phyloP scores from a whole-genome alignment of 2,888 invertebrate species.

The Thereva nobilitata region DNA sequence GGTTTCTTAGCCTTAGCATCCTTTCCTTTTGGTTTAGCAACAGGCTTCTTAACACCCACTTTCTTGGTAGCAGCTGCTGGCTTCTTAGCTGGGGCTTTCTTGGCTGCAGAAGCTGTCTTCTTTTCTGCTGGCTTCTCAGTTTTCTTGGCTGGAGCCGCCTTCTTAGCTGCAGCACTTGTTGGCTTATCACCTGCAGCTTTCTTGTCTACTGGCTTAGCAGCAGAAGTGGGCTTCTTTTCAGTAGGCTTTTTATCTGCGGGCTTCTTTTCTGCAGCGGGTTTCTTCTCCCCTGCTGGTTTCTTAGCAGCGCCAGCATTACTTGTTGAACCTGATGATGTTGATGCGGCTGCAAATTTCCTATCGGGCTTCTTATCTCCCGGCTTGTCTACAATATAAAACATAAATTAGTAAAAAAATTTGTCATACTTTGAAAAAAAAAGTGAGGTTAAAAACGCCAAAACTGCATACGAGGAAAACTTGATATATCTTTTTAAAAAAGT shows the following conservation, averaged over 20 bases:
- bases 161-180: slow-evolving; percentile 49
- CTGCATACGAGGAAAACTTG: background rate
- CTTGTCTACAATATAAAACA: slow-evolving; percentile 57
- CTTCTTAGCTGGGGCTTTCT: slow-evolving; percentile 47
- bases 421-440: no score
- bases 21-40: slow-evolving; percentile 52
- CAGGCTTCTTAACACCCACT: slow-evolving; percentile 43
- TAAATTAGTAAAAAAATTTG: background rate
- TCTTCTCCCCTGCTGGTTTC: slow-evolving; percentile 48
- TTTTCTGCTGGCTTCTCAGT: slow-evolving; percentile 49
- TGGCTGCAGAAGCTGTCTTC: slow-evolving; percentile 50
- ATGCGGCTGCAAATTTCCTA: slow-evolving; percentile 57
- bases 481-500: background rate
- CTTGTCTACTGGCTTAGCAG: slow-evolving; percentile 34
- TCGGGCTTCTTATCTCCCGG: slow-evolving; percentile 64
- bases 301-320: slow-evolving; percentile 45
- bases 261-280: slow-evolving; percentile 47
- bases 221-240: slow-evolving; percentile 44
- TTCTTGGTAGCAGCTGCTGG: slow-evolving; percentile 47
- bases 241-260: slow-evolving; percentile 54
- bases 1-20: slow-evolving; percentile 53
- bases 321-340: slow-evolving; percentile 58
- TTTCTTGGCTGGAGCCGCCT: slow-evolving; percentile 39
- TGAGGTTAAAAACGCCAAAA: background rate
- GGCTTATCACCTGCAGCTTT: slow-evolving; percentile 45